Percentiles rank a stretch among this genome's conserved stretches.
phyloP scores from a whole-genome alignment of 2,797 vertebrate genomes.

The Anisognathus igniventris region DNA sequence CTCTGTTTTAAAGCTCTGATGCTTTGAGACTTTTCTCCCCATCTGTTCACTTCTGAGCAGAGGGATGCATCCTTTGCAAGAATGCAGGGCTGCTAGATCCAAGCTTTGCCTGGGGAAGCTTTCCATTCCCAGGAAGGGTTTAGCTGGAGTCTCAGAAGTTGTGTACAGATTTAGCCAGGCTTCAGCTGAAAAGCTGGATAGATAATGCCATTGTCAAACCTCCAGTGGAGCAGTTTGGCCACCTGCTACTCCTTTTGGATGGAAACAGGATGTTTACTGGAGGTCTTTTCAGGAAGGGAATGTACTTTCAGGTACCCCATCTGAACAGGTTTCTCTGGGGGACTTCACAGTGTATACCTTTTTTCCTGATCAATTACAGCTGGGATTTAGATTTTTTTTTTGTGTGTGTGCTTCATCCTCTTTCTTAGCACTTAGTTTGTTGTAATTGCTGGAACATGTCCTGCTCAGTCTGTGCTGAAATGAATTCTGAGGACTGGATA shows the following conservation, averaged over 20 bases:
- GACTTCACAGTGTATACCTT: neutral
- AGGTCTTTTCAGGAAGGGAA: neutral
- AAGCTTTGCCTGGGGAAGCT: neutral
- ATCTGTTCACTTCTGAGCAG: conserved; percentile 31
- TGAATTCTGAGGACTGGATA: neutral
- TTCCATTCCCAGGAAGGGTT: neutral
- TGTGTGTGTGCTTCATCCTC: neutral
- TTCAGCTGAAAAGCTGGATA: conserved; percentile 11
- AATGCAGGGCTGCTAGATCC: neutral
- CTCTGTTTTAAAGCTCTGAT: neutral
- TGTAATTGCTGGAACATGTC: neutral
- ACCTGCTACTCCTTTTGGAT: conserved; percentile 19
- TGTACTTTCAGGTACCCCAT: neutral
- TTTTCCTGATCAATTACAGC: neutral
- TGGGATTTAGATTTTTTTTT: neutral
- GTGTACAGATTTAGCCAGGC: neutral
- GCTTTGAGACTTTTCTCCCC: conserved; percentile 12
- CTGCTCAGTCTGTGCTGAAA: neutral
- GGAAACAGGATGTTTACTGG: neutral
- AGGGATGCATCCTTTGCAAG: neutral
- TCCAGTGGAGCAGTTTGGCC: conserved; percentile 11
- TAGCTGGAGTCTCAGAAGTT: neutral
- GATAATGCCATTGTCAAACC: conserved; percentile 16
- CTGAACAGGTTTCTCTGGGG: neutral
- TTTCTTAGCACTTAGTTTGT: neutral